A percentile compares a stretch with the other conserved stretches of the same genome.
These are phyloP conservation scores for Mellivora capensis DNA, from an alignment of 2,113 vertebrate species.

Conservation along the genomic window DNA sequence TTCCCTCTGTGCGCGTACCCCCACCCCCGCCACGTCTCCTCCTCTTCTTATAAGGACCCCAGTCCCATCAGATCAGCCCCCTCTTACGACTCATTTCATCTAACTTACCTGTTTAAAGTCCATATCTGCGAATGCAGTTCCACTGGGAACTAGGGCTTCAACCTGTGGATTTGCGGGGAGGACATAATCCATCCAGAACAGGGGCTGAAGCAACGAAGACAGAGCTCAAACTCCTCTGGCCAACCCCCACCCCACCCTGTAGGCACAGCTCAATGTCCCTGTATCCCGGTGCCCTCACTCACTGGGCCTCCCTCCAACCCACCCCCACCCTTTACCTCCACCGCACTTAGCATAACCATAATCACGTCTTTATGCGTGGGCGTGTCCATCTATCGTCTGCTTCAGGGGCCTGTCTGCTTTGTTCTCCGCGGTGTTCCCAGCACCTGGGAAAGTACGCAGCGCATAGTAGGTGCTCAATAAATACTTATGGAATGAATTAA, in stretches of 20 bases:
- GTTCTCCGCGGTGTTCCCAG: not conserved
- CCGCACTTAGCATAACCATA: not conserved
- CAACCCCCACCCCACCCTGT: too few species aligned
- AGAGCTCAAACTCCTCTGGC: not conserved
- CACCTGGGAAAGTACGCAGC: not conserved
- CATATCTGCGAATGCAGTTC: not conserved
- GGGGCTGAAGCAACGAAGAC: too few species aligned
- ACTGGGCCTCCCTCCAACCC: not conserved
- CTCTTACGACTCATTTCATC: not conserved
- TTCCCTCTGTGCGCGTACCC: not conserved
- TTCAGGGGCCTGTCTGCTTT: not conserved
- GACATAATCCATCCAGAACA: not conserved
- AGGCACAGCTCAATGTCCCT: too few species aligned
- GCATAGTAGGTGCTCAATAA: not conserved
- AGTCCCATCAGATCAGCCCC: not conserved
- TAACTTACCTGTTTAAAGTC: not conserved
- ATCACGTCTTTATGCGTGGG: not conserved
- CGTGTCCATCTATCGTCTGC: not conserved
- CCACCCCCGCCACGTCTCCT: not conserved
- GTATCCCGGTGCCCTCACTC: too few species aligned
- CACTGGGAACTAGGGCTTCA: not conserved
- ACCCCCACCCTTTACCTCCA: not conserved
- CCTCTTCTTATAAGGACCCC: not conserved
- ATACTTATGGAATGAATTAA: not conserved
- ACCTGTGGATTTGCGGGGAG: not conserved